Percentiles rank a stretch among this genome's conserved stretches.
Evolutionary conservation across 2,888 invertebrate species (phyloP).

Genomic region (Sclerodermus sp.): DNA sequence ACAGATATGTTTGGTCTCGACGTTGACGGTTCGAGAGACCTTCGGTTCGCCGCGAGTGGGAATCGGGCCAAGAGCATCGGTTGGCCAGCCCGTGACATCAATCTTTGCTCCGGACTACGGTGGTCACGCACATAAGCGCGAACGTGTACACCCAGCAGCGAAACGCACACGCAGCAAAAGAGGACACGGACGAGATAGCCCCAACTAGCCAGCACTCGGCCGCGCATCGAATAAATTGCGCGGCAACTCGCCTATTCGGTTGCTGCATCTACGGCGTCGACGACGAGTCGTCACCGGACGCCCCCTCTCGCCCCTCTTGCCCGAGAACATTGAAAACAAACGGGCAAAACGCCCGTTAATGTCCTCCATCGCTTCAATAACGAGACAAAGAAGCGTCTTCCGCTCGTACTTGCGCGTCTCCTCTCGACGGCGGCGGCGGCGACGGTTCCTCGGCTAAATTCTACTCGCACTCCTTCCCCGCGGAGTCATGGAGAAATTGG

Average conservation of each 20-base stretch:
- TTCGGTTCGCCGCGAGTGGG: constrained; percentile 25
- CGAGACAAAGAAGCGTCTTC: background rate
- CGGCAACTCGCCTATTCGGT: constrained; percentile 15
- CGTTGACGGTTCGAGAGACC: too few species aligned
- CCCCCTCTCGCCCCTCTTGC: background rate
- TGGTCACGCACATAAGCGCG: too few species aligned
- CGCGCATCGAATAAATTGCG: constrained; percentile 16
- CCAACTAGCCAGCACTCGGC: background rate
- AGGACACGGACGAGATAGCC: too few species aligned
- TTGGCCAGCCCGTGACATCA: constrained; percentile 44
- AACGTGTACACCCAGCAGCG: too few species aligned
- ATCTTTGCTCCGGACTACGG: constrained; percentile 32
- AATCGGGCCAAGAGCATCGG: constrained; percentile 52
- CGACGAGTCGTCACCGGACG: constrained; percentile 10
- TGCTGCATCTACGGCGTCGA: constrained; percentile 21
- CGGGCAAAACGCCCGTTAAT: background rate
- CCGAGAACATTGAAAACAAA: background rate
- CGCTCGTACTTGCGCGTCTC: too few species aligned
- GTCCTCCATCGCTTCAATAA: background rate
- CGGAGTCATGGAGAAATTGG: too few species aligned
- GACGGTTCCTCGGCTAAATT: too few species aligned
- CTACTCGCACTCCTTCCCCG: too few species aligned
- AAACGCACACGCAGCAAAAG: too few species aligned
- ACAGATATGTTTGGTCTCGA: too few species aligned
- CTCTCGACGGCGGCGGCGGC: too few species aligned